Evolutionary conservation across 2,113 vertebrate species (phyloP), one percentile per base, ranked within the genome.

Genomic region (Microcebus jonahi): DNA sequence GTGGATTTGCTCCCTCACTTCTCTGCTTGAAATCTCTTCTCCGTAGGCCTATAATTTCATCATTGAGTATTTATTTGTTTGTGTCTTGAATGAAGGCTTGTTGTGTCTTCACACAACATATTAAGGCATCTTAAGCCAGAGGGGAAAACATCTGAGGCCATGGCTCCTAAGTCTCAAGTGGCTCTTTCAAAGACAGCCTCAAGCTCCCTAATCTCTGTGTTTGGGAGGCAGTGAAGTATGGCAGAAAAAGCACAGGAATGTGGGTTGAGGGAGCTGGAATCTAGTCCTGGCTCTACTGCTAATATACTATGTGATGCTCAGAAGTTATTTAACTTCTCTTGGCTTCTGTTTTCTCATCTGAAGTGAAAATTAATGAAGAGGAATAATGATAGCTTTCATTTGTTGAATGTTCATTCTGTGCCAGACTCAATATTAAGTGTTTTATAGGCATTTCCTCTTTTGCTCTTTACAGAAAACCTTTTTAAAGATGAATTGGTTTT

Each of bases 401-500:
- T 70, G 27, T 86, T 67, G 68, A 59, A 77, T 83, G 48, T 25
- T 71, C 9, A 63, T 53, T 75, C 48, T 20, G 14, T 87, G 63
- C 12, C 36, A 57, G 70, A 7, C 27, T 95, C 61, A 8, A 9
- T 75, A 25, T 45, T 61, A 63, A 73, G 18, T 14, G 8, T 63
- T 92, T 80, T 65, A 29, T 3, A 18, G 55, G 20, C 1, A 36
- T 75, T 42, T 23, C 27, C 36, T 71, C 76, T 61, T 89, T 90
- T 63, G 50, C 87, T 87, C 9, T 85, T 84, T 57, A 53, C 13
- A 59, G 45, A 7, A 71, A n/a, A 18, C 20, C 18, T 76, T 73
- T 91, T 57, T 20, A 50, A 70, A 85, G 77, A 84, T 83, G 63
- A 65, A 75, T 83, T 93, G 39, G 73, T 65, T 81, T 88, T 87